Evolutionary conservation across 2,113 vertebrate genomes (phyloP).

Genomic region (Planiliza haematocheilus): DNA sequence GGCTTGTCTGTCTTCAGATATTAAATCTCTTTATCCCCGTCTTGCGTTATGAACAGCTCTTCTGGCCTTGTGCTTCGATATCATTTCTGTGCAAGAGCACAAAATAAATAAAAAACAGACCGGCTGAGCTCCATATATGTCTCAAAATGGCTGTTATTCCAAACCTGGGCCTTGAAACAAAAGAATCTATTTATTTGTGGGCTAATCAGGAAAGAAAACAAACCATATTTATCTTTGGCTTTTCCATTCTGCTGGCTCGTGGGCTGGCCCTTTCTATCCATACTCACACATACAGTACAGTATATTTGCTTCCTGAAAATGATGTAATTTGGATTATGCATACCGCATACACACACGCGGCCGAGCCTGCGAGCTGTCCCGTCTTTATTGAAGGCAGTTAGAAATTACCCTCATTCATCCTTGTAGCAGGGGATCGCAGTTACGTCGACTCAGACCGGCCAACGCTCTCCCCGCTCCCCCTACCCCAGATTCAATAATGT

Average conservation of each 20-base stretch:
- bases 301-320: not conserved
- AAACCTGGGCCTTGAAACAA: not conserved
- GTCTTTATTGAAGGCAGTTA: conserved; percentile 52
- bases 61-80: conserved; percentile 42
- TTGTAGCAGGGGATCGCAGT: conserved; percentile 56
- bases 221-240: conserved; percentile 18
- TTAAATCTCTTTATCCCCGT: conserved; percentile 46
- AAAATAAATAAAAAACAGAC: conserved; percentile 10
- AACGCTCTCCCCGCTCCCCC: conserved; percentile 12
- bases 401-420: conserved; percentile 74
- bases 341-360: not conserved
- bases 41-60: conserved; percentile 40
- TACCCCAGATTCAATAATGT: conserved; percentile 67
- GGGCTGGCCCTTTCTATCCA: not conserved
- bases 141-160: conserved; percentile 30
- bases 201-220: not conserved
- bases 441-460: conserved; percentile 32
- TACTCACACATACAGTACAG: not conserved
- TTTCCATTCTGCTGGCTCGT: conserved; percentile 10
- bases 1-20: conserved; percentile 27
- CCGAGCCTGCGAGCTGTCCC: conserved; percentile 35
- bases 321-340: conserved; percentile 1
- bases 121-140: conserved; percentile 1
- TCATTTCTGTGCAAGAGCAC: conserved; percentile 30
- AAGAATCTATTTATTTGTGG: not conserved